Conservation (phyloP, 2,888 invertebrate species). For the Tanypteryx hageni region DNA sequence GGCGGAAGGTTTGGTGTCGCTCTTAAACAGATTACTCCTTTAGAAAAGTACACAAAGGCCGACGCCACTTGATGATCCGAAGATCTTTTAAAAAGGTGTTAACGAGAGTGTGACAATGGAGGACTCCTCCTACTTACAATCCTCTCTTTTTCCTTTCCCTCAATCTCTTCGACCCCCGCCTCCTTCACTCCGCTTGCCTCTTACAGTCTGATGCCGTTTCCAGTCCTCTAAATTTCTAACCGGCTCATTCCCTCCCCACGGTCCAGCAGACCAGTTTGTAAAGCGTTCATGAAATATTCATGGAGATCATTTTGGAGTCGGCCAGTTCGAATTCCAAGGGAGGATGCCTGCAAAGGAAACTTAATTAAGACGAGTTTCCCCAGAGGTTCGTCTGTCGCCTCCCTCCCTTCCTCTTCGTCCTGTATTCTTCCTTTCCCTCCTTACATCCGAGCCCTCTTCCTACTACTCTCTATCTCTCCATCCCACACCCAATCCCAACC, state of each 20-base stretch:
- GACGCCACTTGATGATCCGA: slow-evolving; percentile 34
- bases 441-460: neutral
- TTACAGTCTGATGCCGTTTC: neutral
- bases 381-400: neutral
- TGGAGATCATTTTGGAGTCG: slow-evolving; percentile 60
- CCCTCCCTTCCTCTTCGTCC: neutral
- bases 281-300: slow-evolving; percentile 63
- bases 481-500: neutral
- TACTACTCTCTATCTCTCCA: neutral
- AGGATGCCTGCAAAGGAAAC: slow-evolving; percentile 23
- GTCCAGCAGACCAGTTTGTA: slow-evolving; percentile 38
- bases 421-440: neutral
- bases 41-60: neutral
- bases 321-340: slow-evolving; percentile 51
- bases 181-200: neutral
- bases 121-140: neutral
- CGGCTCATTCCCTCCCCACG: neutral
- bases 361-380: slow-evolving; percentile 63
- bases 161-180: neutral
- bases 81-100: slow-evolving; percentile 31
- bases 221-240: slow-evolving; percentile 45
- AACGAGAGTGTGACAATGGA: slow-evolving; percentile 26
- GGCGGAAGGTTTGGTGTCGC: neutral
- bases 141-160: neutral
- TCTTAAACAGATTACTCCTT: neutral